phyloP scores from a whole-genome alignment of 2,113 vertebrate species.

The Caracal caracal region DNA sequence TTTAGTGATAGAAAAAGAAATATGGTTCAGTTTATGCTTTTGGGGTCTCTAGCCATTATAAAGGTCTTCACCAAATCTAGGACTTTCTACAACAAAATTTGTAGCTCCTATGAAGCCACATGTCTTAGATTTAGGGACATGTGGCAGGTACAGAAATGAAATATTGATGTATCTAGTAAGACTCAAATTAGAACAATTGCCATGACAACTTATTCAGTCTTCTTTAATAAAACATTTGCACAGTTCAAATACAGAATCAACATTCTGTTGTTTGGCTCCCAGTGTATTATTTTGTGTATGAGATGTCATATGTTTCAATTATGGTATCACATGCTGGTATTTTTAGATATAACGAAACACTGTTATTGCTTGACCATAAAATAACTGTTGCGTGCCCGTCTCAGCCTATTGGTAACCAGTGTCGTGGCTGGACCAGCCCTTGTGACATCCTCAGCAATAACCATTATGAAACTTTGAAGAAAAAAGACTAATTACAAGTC shows the following conservation, averaged over 20 bases:
- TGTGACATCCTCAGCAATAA: background rate
- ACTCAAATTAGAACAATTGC: conserved; percentile 79
- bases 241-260: conserved; percentile 62
- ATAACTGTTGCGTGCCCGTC: background rate
- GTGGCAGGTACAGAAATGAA: conserved; percentile 52
- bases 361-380: background rate
- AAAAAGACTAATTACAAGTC: background rate
- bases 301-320: conserved; percentile 41
- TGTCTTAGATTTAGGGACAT: background rate
- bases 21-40: background rate
- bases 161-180: conserved; percentile 48
- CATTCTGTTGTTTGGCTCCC: conserved; percentile 68
- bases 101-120: background rate
- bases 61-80: background rate
- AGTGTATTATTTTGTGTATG: conserved; percentile 14
- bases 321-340: background rate
- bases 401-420: background rate
- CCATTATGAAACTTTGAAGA: background rate
- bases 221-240: conserved; percentile 65
- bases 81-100: conserved; percentile 24
- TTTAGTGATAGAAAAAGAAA: conserved; percentile 39
- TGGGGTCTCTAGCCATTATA: conserved; percentile 2
- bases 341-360: conserved; percentile 56
- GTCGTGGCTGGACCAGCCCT: background rate
- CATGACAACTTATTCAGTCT: conserved; percentile 66